Conservation (phyloP, 2,888 invertebrate species). For the Auanema sp. region DNA sequence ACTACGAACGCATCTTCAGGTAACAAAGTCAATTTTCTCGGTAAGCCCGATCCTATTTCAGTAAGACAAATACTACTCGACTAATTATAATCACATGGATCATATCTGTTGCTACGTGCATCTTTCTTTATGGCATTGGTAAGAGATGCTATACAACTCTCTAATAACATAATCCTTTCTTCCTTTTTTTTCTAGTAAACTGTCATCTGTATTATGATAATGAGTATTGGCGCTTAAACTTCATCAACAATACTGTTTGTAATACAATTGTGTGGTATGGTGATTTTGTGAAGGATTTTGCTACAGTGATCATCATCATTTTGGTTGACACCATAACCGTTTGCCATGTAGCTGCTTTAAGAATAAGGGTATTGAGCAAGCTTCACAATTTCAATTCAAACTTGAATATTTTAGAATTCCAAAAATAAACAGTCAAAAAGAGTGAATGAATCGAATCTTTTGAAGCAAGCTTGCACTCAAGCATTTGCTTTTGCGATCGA, state of each 20-base stretch:
- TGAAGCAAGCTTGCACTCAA: constrained; percentile 14
- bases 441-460: constrained; percentile 11
- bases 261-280: constrained; percentile 5
- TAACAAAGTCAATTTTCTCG: background rate
- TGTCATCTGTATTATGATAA: constrained; percentile 6
- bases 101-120: constrained; percentile 7
- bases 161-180: background rate
- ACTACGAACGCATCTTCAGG: constrained; percentile 17
- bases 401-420: background rate
- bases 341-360: constrained; percentile 3
- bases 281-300: constrained; percentile 10
- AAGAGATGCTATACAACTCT: background rate
- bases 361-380: background rate
- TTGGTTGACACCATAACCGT: constrained; percentile 12
- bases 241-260: constrained; percentile 7
- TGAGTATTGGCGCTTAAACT: constrained; percentile 1
- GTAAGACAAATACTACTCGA: constrained; percentile 6
- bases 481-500: constrained; percentile 13
- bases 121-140: constrained; percentile 8
- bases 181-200: constrained; percentile 7
- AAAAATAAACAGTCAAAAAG: background rate
- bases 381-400: background rate
- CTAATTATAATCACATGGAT: constrained; percentile 12
- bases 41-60: background rate
- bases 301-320: constrained; percentile 7